Evolutionary conservation across 2,797 vertebrate species (phyloP).

Genomic region (Artibeus jamaicensis): DNA sequence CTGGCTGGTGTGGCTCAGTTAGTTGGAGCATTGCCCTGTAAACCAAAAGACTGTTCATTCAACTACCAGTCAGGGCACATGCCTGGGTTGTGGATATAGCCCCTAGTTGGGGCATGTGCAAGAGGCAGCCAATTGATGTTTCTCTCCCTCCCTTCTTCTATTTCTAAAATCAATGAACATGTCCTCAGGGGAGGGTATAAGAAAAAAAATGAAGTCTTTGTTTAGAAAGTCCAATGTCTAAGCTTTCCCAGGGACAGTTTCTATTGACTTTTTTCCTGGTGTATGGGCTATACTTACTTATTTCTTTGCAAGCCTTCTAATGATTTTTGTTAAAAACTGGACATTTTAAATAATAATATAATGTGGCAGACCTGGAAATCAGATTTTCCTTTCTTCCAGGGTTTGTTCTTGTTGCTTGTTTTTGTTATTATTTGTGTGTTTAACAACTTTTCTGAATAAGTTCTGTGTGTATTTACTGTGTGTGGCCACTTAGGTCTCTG

Average conservation of each 20-base stretch:
- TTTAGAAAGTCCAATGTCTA: not conserved
- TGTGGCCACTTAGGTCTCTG: not conserved
- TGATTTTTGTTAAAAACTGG: not conserved
- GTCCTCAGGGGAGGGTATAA: no score
- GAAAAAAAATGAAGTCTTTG: not conserved
- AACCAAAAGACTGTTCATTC: no score
- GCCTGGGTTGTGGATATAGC: no score
- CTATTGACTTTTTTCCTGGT: not conserved
- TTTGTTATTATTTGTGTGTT: not conserved
- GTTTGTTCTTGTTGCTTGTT: not conserved
- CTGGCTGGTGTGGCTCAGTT: no score
- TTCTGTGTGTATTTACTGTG: not conserved
- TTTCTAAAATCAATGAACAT: no score
- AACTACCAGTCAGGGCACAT: no score
- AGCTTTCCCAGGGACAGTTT: not conserved
- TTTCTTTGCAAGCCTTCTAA: not conserved
- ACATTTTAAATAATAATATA: not conserved
- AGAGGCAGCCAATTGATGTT: no score
- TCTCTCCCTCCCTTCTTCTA: no score
- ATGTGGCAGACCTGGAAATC: not conserved
- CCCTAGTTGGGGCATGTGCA: no score
- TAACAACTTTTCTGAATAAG: not conserved
- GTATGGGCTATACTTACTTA: not conserved
- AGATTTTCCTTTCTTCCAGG: not conserved
- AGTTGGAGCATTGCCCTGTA: no score